Percentiles rank a stretch among this genome's conserved stretches.
Conservation (phyloP, 2,113 vertebrate genomes). For the Callithrix jacchus region DNA sequence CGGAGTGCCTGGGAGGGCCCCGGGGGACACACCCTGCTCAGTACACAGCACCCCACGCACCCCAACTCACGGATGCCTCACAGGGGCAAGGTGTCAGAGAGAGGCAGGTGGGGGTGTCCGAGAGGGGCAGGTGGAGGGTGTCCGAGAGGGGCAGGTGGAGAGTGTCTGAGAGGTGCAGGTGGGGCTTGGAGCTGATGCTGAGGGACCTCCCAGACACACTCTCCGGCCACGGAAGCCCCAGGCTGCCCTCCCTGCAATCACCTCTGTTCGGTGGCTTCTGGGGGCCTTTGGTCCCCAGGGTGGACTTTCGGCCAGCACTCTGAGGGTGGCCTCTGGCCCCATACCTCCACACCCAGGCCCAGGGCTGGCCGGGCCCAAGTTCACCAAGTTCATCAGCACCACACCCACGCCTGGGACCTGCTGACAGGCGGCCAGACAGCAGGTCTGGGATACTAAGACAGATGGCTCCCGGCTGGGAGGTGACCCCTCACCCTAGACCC, state of each 20-base stretch:
- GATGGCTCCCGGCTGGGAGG: background rate
- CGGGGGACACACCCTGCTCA: too few species aligned
- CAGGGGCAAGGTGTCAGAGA: rapidly evolving
- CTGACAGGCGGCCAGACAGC: background rate
- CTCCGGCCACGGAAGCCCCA: too few species aligned
- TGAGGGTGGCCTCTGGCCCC: background rate
- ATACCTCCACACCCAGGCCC: background rate
- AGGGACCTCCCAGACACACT: too few species aligned
- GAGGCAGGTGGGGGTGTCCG: too few species aligned
- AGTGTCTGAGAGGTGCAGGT: rapidly evolving
- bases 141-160: too few species aligned
- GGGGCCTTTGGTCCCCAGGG: background rate
- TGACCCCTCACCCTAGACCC: background rate
- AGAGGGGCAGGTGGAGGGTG: too few species aligned
- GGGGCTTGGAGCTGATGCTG: too few species aligned
- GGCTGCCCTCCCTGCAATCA: too few species aligned
- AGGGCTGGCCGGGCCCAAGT: background rate
- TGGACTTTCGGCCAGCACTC: background rate
- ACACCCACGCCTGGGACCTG: background rate
- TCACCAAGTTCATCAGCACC: background rate
- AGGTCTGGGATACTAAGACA: background rate
- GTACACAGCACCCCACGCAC: background rate
- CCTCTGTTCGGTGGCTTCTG: rapidly evolving
- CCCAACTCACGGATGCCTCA: background rate
- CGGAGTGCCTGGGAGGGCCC: background rate